Evolutionary conservation across 2,797 vertebrate genomes (phyloP).

Genomic region (Euphonia xanthogaster): DNA sequence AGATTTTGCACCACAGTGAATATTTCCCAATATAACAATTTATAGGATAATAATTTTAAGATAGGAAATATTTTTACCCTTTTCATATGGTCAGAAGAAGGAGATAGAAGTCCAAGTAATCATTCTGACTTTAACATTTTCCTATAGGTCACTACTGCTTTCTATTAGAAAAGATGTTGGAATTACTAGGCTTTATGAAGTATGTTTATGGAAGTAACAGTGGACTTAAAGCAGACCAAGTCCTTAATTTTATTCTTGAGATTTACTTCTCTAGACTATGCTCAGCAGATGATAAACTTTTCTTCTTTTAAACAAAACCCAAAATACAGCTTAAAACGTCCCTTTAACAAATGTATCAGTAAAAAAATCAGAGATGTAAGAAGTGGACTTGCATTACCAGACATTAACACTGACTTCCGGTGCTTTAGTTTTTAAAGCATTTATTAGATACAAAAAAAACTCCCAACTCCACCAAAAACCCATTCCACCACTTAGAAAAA

Average conservation of each 20-base stretch:
- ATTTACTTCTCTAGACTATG: neutral
- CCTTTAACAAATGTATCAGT: neutral
- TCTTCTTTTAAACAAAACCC: neutral
- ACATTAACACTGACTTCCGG: neutral
- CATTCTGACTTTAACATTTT: neutral
- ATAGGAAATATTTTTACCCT: neutral
- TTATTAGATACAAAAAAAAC: accelerated
- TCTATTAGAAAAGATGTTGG: neutral
- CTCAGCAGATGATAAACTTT: neutral
- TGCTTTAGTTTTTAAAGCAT: neutral
- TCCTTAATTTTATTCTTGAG: neutral
- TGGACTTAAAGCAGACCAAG: neutral
- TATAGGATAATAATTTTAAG: neutral
- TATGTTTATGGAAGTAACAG: neutral
- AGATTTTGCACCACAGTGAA: conserved; percentile 3
- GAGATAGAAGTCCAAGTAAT: neutral
- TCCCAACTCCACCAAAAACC: accelerated
- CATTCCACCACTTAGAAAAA: accelerated
- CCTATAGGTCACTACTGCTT: neutral
- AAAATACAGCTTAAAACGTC: neutral
- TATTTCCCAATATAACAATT: neutral
- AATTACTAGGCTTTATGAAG: neutral
- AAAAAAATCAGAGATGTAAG: neutral
- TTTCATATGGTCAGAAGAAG: neutral
- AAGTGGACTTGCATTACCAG: neutral